Conservation (phyloP, 1,140 invertebrate species). For the Dolichoris vasculosae region DNA sequence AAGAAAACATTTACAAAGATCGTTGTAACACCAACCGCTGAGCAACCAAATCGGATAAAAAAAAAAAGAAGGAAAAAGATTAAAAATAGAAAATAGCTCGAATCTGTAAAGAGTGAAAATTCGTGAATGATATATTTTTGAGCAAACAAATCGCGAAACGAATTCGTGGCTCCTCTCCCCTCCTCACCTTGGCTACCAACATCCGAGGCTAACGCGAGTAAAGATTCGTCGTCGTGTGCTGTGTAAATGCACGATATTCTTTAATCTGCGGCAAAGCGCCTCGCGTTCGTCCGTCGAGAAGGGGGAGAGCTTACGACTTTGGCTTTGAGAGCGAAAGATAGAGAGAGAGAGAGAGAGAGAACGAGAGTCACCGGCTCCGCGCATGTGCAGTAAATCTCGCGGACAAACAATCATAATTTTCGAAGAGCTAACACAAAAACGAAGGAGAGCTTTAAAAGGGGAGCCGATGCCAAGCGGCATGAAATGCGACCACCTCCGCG, state of each 20-base stretch:
- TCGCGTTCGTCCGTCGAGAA: background rate
- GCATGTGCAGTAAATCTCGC: conserved; percentile 69
- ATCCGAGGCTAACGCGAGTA: background rate
- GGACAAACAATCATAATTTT: conserved; percentile 75
- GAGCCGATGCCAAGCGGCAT: conserved; percentile 68
- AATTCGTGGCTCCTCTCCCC: conserved; percentile 27
- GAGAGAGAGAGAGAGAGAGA: conserved; percentile 47
- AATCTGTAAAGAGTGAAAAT: background rate
- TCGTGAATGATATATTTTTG: conserved; percentile 37
- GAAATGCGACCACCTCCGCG: conserved; percentile 71
- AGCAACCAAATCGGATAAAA: background rate
- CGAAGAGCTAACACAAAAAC: conserved; percentile 70
- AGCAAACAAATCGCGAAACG: conserved; percentile 42
- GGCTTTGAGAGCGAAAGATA: background rate
- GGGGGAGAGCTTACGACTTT: conserved; percentile 26
- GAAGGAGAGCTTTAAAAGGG: conserved; percentile 65
- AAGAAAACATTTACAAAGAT: background rate
- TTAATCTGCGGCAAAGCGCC: conserved; percentile 36
- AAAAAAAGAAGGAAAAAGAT: background rate
- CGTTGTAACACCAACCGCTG: too few relatives aligned
- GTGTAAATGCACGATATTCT: conserved; percentile 46
- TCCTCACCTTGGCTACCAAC: background rate
- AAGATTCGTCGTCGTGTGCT: conserved; percentile 2
- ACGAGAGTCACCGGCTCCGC: conserved; percentile 46
- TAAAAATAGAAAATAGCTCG: background rate